phyloP scores from a whole-genome alignment of 2,113 vertebrate genomes.

The Leucopternis melanops region DNA sequence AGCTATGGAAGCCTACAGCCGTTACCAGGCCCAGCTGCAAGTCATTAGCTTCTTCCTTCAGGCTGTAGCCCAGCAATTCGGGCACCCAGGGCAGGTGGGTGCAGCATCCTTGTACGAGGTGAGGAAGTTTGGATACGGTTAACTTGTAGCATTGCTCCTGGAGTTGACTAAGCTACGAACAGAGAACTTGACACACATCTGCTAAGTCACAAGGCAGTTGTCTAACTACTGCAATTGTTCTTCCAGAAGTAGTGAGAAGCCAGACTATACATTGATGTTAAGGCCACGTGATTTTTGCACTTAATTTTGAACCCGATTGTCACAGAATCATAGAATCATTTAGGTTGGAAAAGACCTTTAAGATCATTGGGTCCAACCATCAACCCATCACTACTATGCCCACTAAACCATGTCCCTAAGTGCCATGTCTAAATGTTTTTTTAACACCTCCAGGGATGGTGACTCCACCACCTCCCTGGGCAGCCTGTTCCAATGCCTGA shows the following conservation, averaged over 20 bases:
- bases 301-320: background rate
- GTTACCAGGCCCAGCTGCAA: background rate
- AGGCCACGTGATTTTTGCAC: background rate
- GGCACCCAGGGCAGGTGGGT: background rate
- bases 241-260: background rate
- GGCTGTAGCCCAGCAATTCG: background rate
- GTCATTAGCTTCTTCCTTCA: background rate
- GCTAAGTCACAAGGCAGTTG: background rate
- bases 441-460: too few relatives aligned
- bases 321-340: too few relatives aligned
- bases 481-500: too few relatives aligned
- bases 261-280: background rate
- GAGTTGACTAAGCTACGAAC: background rate
- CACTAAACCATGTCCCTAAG: too few relatives aligned
- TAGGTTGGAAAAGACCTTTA: too few relatives aligned
- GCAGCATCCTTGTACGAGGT: background rate
- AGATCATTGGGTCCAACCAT: too few relatives aligned
- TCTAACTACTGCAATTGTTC: background rate
- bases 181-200: background rate
- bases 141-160: background rate
- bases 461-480: too few relatives aligned
- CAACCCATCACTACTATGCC: too few relatives aligned
- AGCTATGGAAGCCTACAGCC: background rate
- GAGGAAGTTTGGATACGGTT: background rate
- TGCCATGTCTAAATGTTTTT: too few relatives aligned